Evolutionary conservation across 1,140 invertebrate genomes (phyloP), one percentile per base, ranked within the genome.

Genomic region (Subanguina moxae): DNA sequence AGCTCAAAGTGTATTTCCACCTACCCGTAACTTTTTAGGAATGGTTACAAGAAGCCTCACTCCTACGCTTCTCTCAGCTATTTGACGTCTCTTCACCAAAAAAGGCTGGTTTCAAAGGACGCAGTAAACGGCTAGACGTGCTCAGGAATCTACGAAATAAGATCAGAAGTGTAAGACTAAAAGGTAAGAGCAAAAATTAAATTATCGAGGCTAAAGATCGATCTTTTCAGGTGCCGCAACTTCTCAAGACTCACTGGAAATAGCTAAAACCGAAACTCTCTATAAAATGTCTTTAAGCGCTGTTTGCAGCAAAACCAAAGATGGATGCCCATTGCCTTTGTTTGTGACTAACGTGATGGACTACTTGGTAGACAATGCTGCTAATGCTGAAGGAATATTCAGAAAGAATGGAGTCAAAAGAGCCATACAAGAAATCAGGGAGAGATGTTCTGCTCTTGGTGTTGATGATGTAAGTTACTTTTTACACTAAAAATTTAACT

Each of bases 261-360:
- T 7, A 59, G 30, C 1, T 11, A 1, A n/a, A 17, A 5, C 21
- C n/a, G 38, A 32, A 17, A 38, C 32, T 1, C 19, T 1, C 21
- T 42, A 65, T 64, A 59, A 59, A 23, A 45, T 42, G 21, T 17
- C 70, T 38, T 46, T 71, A 25, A 65, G 56, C 21, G 23, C 19
- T 11, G 46, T 71, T 42, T 32, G 30, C 30, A 13, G 70, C 27
- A 32, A 57, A 32, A 71, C 69, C 0, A 19, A 48, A n/a, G 56
- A 74, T 45, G 70, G 69, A 38, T 32, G 38, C 21, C 70, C 70
- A 21, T 45, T 72, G 38, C 70, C 70, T 11, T 43, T 59, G 1
- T 74, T 73, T 62, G 52, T 73, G 11, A 57, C 42, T 45, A 71
- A 74, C 19, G 52, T 72, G n/a, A 72, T 72, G 70, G 71, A 63